phyloP scores from a whole-genome alignment of 2,888 invertebrate genomes.

The Drosophila stalkeri region DNA sequence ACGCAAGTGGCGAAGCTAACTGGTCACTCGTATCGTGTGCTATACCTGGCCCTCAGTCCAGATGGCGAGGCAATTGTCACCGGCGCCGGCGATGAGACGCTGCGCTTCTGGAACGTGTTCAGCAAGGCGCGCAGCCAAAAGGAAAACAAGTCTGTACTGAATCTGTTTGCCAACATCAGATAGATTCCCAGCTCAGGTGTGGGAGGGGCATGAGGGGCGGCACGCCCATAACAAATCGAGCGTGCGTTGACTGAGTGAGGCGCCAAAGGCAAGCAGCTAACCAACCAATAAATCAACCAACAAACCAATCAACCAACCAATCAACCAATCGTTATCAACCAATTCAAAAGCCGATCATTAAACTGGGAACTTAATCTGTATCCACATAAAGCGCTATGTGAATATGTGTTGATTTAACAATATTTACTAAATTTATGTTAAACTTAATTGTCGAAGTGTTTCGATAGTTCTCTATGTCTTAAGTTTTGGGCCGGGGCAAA shows the following conservation, averaged over 20 bases:
- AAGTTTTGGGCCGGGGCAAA: slow-evolving; percentile 38
- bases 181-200: slow-evolving; percentile 80
- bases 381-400: slow-evolving; percentile 14
- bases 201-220: not conserved
- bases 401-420: slow-evolving; percentile 31
- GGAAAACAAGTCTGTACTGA: slow-evolving; percentile 96
- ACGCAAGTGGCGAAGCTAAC: slow-evolving; percentile 98
- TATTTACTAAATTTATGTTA: slow-evolving; percentile 46
- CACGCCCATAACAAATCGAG: slow-evolving; percentile 4
- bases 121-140: slow-evolving; percentile 98
- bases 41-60: slow-evolving; percentile 98
- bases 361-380: slow-evolving; percentile 18
- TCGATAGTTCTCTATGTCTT: slow-evolving; percentile 21
- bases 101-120: slow-evolving; percentile 99
- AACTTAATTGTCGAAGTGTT: slow-evolving; percentile 21
- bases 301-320: slow-evolving; percentile 27
- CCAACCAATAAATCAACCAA: slow-evolving; percentile 35
- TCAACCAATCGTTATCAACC: slow-evolving; percentile 15
- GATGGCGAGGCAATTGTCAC: slow-evolving; percentile 99
- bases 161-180: slow-evolving; percentile 95
- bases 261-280: slow-evolving; percentile 68
- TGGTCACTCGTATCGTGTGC: slow-evolving; percentile 97
- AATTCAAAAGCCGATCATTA: slow-evolving; percentile 15
- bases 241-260: slow-evolving; percentile 62
- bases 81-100: slow-evolving; percentile 98